A percentile compares a stretch with the other conserved stretches of the same genome.
Conservation (phyloP, 2,888 invertebrate species). For the Chymomyza amoena region DNA sequence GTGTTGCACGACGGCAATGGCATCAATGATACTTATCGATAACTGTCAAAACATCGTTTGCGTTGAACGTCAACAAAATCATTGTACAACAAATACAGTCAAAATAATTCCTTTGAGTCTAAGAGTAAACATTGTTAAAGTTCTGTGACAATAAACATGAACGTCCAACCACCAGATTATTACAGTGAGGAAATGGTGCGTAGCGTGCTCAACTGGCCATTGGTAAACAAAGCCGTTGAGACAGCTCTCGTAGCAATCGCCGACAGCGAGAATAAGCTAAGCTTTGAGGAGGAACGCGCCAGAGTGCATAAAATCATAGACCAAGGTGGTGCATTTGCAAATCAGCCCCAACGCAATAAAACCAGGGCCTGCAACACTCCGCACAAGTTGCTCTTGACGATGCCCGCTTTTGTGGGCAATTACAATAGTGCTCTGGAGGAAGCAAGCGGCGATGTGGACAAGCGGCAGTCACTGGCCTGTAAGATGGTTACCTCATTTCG, state of each 20-base stretch:
- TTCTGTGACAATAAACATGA: neutral
- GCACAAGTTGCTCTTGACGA: conserved; percentile 75
- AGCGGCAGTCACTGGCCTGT: conserved; percentile 77
- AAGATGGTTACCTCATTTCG: conserved; percentile 80
- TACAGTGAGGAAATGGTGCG: conserved; percentile 76
- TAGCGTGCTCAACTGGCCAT: conserved; percentile 76
- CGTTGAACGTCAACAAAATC: too few relatives aligned
- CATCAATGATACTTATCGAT: too few relatives aligned
- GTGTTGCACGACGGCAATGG: too few relatives aligned
- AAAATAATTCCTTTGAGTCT: too few relatives aligned
- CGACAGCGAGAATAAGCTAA: neutral
- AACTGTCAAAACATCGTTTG: too few relatives aligned
- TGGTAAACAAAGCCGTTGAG: conserved; percentile 77
- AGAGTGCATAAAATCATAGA: neutral
- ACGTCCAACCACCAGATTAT: conserved; percentile 52
- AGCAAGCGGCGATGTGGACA: conserved; percentile 51
- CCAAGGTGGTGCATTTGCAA: conserved; percentile 37
- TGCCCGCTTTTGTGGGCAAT: conserved; percentile 79
- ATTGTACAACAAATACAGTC: too few relatives aligned
- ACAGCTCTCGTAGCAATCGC: conserved; percentile 75
- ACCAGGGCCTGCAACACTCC: conserved; percentile 59
- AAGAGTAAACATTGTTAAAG: too few relatives aligned
- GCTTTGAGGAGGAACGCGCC: neutral
- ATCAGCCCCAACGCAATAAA: conserved; percentile 75
- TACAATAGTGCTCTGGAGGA: conserved; percentile 51